Base-by-base conservation (phyloP, 2,113 vertebrate species). In the Glareola pratincola region DNA sequence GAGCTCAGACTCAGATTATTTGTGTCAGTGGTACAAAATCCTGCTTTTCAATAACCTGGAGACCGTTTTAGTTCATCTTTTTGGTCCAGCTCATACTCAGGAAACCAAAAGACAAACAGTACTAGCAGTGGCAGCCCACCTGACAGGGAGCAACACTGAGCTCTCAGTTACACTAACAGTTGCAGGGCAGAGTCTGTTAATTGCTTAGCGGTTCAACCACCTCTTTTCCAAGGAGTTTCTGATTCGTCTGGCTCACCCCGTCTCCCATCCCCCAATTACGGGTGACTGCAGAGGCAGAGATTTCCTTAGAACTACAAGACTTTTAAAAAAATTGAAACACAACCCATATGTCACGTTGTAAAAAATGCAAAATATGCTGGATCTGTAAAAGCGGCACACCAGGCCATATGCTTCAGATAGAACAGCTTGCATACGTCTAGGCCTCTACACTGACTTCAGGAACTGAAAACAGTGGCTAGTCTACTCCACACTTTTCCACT, bases 331-430 rank as follows among this genome's bases (percentile, higher is more conserved):
- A 60, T 7, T 51, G 23, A 91, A 95, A 67, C 60, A 86, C 19
- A 93, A 77, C 59, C 94, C 95, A 94, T 95, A 96, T 97, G 96
- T 84, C 92, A 84, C 48, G 29, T 47, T 92, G 90, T 78, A 95
- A 94, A 93, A 97, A 90, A 93, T 94, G 91, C 89, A 95, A 96
- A 95, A 95, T 87, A 93, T 87, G 88, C 66, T 94, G 86, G 79
- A 96, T 94, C 56, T 87, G 80, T 95, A 91, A 91, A 95, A 91
- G 86, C n/a, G 5, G 63, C 50, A 72, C 92, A 90, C 94, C 66
- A 96, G 91, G 95, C 94, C 95, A 96, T 95, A 97, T 96, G 96
- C 92, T 94, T 87, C 91, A 94, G 66, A 92, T 69, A 53, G 95
- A 97, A 94, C 94, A 97, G 94, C 88, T 97, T 96, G 95, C 84